Base-by-base conservation (phyloP, 2,113 vertebrate genomes). In the Cochlearius cochlearius region DNA sequence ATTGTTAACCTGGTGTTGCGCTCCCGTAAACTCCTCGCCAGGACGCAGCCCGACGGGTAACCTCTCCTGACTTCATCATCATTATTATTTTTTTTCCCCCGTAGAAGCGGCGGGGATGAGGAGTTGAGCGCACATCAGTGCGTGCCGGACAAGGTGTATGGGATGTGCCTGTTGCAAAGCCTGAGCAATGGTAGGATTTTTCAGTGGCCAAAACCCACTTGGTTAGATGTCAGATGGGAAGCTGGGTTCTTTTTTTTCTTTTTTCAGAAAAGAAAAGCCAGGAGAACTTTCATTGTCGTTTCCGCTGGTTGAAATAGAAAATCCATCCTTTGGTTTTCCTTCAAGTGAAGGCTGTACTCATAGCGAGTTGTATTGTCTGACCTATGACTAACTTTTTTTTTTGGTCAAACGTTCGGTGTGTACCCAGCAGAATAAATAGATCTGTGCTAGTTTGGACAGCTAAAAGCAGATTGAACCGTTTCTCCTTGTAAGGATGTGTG, bases 401-500 rank as follows among this genome's bases (percentile, higher is more conserved):
- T 69, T 91, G 36, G 85, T 94, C 87, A 96, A 90, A 96, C 69
- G 74, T 66, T 91, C 1, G 0, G 10, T 73, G 58, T 88, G 82
- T 92, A 73, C 84, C 45, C 66, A 66, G 50, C 77, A 95, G 74
- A 94, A 95, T 87, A 94, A 92, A 93, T 82, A 94, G 60, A 68
- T 55, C 43, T 59, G 15, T 58, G 49, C 64, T 88, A 15, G 10
- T 72, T 84, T 80, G 63, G 58, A 63, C 75, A 78, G 30, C 38
- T 69, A 26, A 73, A 86, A 78, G 36, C 80, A 55, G 39, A 87
- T 20, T 39, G 52, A 92, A 41, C 55, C 49, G 32, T 39, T 89
- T 74, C 32, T 49, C 38, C 43, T 86, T 75, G 59, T 25, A 56
- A 62, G 17, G 55, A 58, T 82, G 36, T 45, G 22, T 77, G 56